These are phyloP conservation scores for Thalassarche chlororhynchos DNA, from an alignment of 2,113 vertebrate genomes.

Conservation along the genomic window DNA sequence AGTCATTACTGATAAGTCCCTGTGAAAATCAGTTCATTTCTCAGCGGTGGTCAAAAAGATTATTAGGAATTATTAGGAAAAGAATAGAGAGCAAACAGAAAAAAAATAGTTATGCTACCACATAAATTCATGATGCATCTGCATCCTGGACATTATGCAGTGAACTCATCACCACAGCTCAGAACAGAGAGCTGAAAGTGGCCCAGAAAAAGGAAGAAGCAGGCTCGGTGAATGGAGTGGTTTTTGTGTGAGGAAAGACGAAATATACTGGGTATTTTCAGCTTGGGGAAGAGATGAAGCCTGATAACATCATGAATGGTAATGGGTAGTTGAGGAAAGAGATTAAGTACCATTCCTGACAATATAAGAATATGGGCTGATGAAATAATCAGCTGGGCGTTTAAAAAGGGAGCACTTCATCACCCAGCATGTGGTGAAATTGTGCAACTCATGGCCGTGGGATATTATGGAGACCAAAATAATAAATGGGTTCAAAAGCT, in stretches of 20 bases:
- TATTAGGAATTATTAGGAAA: neutral
- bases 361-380: constrained; percentile 26
- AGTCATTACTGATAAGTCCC: neutral
- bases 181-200: neutral
- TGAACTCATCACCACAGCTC: neutral
- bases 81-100: neutral
- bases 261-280: neutral
- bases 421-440: neutral
- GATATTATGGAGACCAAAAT: neutral
- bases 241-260: neutral
- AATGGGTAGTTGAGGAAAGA: constrained; percentile 25
- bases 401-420: constrained; percentile 36
- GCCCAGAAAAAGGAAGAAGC: neutral
- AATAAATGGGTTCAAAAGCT: neutral
- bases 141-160: neutral
- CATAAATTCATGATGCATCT: neutral
- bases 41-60: neutral
- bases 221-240: neutral
- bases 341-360: constrained; percentile 33
- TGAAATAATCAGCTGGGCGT: constrained; percentile 37
- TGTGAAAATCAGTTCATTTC: constrained; percentile 33
- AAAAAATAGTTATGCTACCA: neutral
- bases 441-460: neutral
- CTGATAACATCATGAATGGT: neutral
- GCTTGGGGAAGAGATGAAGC: neutral